Percentiles rank a stretch among this genome's conserved stretches.
Evolutionary conservation across 1,140 invertebrate species (phyloP).

Genomic region (Rhyacophila brunnea): DNA sequence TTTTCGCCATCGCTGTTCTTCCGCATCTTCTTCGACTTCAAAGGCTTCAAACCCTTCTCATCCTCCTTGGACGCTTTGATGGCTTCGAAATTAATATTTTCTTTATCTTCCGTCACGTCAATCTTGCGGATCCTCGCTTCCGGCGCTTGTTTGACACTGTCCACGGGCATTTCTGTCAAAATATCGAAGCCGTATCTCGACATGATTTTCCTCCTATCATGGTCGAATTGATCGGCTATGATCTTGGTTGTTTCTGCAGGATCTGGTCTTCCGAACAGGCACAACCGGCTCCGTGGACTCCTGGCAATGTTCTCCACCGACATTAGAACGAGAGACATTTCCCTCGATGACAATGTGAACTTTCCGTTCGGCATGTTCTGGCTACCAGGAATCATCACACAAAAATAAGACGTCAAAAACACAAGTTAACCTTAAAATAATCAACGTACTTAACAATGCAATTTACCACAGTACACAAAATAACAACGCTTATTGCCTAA

Average conservation of each 20-base stretch:
- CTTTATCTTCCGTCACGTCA: constrained; percentile 16
- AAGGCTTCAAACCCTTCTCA: not conserved
- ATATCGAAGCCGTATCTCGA: constrained; percentile 31
- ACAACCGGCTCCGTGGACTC: constrained; percentile 16
- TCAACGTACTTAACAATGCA: no score
- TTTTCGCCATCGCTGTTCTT: constrained; percentile 5
- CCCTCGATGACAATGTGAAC: constrained; percentile 6
- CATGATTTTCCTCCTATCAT: constrained; percentile 23
- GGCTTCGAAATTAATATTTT: constrained; percentile 5
- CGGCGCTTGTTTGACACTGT: not conserved
- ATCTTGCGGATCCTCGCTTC: not conserved
- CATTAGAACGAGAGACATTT: constrained; percentile 17
- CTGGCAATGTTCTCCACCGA: constrained; percentile 20
- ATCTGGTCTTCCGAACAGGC: constrained; percentile 31
- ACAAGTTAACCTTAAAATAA: no score
- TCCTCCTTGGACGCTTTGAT: not conserved
- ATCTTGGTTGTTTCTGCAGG: constrained; percentile 1
- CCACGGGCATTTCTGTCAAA: constrained; percentile 9
- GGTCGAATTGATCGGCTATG: constrained; percentile 21
- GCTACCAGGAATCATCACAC: constrained; percentile 18
- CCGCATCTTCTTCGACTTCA: constrained; percentile 3
- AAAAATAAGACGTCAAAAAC: no score
- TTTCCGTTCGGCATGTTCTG: constrained; percentile 14
- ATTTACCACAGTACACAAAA: no score
- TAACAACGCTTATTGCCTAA: no score